Evolutionary conservation across 2,888 invertebrate species (phyloP), one percentile per base, ranked within the genome.

Genomic region (Caenorhabditis angaria): DNA sequence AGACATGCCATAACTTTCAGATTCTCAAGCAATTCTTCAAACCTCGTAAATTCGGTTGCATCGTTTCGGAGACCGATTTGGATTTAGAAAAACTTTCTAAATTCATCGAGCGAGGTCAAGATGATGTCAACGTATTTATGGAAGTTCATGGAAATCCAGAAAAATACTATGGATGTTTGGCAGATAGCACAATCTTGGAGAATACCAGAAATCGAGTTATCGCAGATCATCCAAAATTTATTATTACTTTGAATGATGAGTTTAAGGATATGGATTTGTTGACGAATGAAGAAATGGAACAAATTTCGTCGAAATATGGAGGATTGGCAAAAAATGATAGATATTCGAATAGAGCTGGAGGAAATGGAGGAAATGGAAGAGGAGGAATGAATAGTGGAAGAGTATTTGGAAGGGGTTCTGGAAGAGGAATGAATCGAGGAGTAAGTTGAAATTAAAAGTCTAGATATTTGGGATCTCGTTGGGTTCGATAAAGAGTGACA

Each of bases 181-280:
- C 77, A 0, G 77, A 80, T 24, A 77, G 69, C 29, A 80, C 76
- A 2, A 70, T 86, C 59, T 68, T 86, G 61, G 85, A 83, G 24
- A 81, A 82, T 70, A 72, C 82, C 18, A 66, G 85, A 2, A 87
- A 84, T 54, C 72, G 83, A 24, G 74, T 82, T 5, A 77, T 86
- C 48, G 68, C 77, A 24, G 80, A 82, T 61, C 79, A 81, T 65
- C 85, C 84, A 1, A 74, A 69, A 47, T 69, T 83, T 24, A 65
- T 83, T 10, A 72, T 84, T 35, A 72, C 70, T 5, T 53, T 82
- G 28, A 74, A 76, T 8, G 65, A 71, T 51, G 77, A 81, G 32
- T 77, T 73, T 51, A 24, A 35, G 14, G 60, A 68, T 60, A 32
- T 55, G 50, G 3, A 76, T 51, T 35, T 74, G 18, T 47, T 78